Percentiles rank a stretch among this genome's conserved stretches.
Conservation (phyloP, 1,140 invertebrate genomes). For the Nasonia vitripennis region DNA sequence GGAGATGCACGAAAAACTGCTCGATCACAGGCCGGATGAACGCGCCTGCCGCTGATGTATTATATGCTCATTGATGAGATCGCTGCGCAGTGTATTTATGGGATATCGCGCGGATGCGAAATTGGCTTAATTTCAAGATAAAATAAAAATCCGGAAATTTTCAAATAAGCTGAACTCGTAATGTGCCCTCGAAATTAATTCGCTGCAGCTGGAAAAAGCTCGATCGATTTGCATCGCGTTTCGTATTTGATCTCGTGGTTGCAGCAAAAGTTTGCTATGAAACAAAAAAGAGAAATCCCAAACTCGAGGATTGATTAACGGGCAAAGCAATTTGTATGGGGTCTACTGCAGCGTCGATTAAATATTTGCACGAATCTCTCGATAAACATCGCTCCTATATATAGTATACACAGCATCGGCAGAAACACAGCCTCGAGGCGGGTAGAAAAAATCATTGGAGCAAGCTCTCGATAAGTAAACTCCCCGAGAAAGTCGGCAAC, state of each 20-base stretch:
- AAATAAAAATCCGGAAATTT: too few species aligned
- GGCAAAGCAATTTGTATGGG: conserved; percentile 10
- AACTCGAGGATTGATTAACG: not conserved
- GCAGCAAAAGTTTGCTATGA: not conserved
- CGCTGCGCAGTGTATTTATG: not conserved
- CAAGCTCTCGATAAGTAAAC: conserved; percentile 39
- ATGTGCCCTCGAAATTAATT: too few species aligned
- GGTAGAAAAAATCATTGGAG: not conserved
- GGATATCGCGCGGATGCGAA: too few species aligned
- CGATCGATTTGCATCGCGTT: too few species aligned
- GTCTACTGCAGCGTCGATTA: not conserved
- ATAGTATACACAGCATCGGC: not conserved
- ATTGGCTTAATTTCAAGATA: too few species aligned
- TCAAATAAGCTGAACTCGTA: too few species aligned
- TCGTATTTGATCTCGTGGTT: too few species aligned
- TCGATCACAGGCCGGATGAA: conserved; percentile 52
- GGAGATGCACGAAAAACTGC: conserved; percentile 55
- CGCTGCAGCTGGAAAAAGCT: too few species aligned
- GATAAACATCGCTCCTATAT: not conserved
- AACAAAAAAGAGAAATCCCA: not conserved
- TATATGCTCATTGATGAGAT: conserved; percentile 9
- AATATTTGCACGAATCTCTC: conserved; percentile 21
- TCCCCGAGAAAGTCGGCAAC: not conserved
- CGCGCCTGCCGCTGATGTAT: not conserved
- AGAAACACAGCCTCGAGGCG: not conserved